Conservation (phyloP, 2,797 vertebrate genomes). For the Rhabdophis nuchalis region DNA sequence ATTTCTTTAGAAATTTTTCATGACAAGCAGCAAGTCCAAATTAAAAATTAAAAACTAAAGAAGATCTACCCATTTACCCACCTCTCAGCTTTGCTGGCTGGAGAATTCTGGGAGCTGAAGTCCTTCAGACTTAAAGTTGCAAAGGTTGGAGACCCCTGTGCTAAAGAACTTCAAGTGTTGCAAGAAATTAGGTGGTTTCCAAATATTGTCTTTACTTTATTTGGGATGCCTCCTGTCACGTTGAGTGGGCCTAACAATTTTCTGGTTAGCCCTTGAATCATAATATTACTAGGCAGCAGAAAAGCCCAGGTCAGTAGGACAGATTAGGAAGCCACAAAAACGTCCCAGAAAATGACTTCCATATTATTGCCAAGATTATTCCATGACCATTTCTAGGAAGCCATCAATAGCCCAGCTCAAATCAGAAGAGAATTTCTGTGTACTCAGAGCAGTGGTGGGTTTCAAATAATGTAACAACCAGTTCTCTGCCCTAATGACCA, state of each 20-base stretch:
- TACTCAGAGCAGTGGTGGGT: neutral
- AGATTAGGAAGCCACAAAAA: neutral
- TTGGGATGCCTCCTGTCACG: neutral
- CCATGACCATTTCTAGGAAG: neutral
- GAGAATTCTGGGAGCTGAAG: too few species aligned
- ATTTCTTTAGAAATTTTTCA: slow-evolving; percentile 3
- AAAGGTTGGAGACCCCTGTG: too few species aligned
- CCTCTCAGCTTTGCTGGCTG: too few species aligned
- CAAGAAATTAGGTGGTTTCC: neutral
- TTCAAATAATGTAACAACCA: too few species aligned
- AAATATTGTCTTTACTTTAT: neutral
- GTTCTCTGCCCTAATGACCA: too few species aligned
- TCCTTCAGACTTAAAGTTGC: too few species aligned
- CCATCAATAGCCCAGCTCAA: neutral
- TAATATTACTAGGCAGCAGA: neutral
- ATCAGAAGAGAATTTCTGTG: neutral
- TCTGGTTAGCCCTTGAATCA: neutral
- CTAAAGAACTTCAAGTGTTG: neutral
- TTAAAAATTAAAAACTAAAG: neutral
- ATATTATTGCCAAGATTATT: neutral
- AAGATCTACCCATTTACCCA: neutral
- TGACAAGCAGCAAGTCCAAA: neutral
- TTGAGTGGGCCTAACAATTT: too few species aligned
- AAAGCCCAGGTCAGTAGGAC: neutral
- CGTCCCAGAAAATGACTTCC: neutral